Conservation (phyloP, 2,888 invertebrate species). For the Nipponacmea schrenckii region DNA sequence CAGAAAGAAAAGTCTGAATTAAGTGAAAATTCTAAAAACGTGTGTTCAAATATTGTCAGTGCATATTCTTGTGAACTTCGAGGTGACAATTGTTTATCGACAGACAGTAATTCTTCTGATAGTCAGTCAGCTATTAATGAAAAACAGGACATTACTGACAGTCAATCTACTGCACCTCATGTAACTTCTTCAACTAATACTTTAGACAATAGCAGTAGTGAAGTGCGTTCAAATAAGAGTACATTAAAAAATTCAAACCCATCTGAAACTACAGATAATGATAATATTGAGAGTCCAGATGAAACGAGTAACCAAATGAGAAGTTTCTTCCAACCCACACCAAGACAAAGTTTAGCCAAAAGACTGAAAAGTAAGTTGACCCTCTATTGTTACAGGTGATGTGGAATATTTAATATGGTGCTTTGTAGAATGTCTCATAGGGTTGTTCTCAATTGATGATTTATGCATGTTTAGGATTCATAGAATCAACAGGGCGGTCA, state of each 20-base stretch:
- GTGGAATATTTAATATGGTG: no score
- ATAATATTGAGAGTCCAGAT: not conserved
- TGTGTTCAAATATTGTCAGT: not conserved
- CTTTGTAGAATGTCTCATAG: no score
- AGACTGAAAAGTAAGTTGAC: slow-evolving; percentile 70
- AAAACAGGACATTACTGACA: no score
- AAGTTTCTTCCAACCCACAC: slow-evolving; percentile 70
- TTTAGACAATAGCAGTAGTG: not conserved
- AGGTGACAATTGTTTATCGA: not conserved
- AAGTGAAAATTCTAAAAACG: not conserved
- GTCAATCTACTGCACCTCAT: not conserved
- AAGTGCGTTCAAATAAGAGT: not conserved
- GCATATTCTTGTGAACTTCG: slow-evolving; percentile 1
- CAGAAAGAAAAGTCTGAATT: slow-evolving; percentile 41
- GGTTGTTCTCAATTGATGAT: no score
- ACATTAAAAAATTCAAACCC: not conserved
- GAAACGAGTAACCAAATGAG: slow-evolving; percentile 61
- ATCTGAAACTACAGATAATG: not conserved
- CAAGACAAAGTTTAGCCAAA: slow-evolving; percentile 69
- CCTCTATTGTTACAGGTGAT: not conserved
- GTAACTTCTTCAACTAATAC: not conserved
- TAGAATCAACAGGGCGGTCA: no score
- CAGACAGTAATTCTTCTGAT: not conserved
- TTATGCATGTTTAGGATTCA: no score
- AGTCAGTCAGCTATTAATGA: not conserved